Base-by-base conservation (phyloP, 2,113 vertebrate genomes). In the Gallinago undulata region DNA sequence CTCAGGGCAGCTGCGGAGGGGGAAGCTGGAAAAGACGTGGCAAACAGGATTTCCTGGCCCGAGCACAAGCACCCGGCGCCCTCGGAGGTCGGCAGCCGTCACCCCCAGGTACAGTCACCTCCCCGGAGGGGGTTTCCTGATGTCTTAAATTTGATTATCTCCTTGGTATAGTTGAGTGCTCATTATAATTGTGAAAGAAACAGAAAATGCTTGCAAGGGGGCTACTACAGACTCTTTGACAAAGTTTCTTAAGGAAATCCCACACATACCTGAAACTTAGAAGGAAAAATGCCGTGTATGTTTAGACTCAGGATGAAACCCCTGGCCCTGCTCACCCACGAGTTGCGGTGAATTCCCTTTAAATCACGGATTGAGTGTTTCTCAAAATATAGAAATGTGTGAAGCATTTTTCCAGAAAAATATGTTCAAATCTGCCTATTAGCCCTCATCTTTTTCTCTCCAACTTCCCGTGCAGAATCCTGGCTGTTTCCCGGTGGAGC, bases 401-500 rank as follows among this genome's bases (percentile, higher is more conserved):
- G 48, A 63, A 53, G 22, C 13, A 3, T 79, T 92, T 90, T 50
- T 60, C 59, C n/a, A 57, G 83, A 30, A 28, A 64, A 86, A 64
- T 13, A 47, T 3, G 22, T 41, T 68, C 70, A 56, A 43, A 55
- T 57, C 47, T 96, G 28, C 67, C 45, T 72, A 1, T 15, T 43
- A n/a, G 8, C 64, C 45, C 59, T 94, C 55, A 86, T 24, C 19
- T 59, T 31, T 15, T 2, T 7, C 0, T 53, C 10, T 53, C n/a
- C 81, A 47, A 4, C 47, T 96, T 82, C 45, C 78, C 14, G 3
- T 37, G 5, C 76, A 98, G 98, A 98, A 96, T 93, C 84, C 96
- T 28, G 98, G 99, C 68, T 99, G 98, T 89, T 99, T 99, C 48
- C 98, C 98, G 5, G 99, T 99, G 37, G 99, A 99, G 97, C 88